A percentile compares a stretch with the other conserved stretches of the same genome.
Evolutionary conservation across 2,113 vertebrate genomes (phyloP).

Genomic region (Oxygymnocypris stewartii): DNA sequence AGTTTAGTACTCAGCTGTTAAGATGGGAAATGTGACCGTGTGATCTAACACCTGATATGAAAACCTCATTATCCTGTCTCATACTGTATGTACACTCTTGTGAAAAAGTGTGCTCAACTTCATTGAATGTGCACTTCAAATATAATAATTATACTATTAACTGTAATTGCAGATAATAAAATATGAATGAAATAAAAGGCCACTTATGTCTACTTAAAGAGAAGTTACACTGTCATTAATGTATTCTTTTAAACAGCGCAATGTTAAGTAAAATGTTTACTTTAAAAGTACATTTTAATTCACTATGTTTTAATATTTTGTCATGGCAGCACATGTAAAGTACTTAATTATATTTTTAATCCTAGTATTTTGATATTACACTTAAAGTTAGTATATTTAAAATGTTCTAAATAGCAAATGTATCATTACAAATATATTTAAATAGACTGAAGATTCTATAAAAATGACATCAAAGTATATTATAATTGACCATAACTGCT

Average conservation of each 20-base stretch:
- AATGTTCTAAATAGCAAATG: neutral
- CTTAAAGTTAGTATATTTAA: neutral
- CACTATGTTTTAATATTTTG: too few relatives aligned
- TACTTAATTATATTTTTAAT: neutral
- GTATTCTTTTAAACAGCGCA: neutral
- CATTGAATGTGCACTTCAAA: neutral
- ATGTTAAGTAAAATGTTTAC: neutral
- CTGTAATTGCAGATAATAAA: neutral
- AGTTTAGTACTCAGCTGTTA: constrained; percentile 5
- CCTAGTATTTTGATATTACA: neutral
- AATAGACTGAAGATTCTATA: neutral
- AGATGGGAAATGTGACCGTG: neutral
- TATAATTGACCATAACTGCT: neutral
- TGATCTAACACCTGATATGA: neutral
- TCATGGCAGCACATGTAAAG: neutral
- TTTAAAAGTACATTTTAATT: neutral
- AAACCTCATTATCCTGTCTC: neutral
- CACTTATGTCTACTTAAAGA: neutral
- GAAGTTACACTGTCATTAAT: neutral
- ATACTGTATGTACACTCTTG: neutral
- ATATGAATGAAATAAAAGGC: neutral
- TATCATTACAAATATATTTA: neutral
- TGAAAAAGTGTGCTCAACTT: neutral
- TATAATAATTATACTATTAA: neutral
- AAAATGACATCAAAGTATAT: neutral